These are phyloP conservation scores for Zaprionus gabonicus DNA, from an alignment of 1,140 invertebrate species.

Conservation along the genomic window DNA sequence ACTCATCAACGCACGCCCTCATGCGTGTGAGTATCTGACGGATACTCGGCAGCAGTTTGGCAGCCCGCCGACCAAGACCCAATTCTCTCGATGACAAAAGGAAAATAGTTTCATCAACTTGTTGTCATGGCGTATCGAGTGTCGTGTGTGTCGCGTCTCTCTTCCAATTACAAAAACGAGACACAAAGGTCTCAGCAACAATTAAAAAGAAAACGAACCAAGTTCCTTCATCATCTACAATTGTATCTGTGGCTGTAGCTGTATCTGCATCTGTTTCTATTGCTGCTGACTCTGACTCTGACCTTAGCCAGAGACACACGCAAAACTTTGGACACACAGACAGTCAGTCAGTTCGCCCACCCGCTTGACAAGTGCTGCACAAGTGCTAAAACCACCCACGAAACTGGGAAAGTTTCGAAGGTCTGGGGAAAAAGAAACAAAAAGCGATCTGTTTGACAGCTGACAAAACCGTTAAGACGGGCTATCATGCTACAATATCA, in stretches of 20 bases:
- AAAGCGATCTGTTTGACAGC: slow-evolving; percentile 26
- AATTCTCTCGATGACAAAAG: slow-evolving; percentile 68
- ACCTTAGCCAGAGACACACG: slow-evolving; percentile 31
- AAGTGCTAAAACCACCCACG: slow-evolving; percentile 43
- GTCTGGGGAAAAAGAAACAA: slow-evolving; percentile 27
- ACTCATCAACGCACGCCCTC: slow-evolving; percentile 64
- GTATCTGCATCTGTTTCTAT: neutral
- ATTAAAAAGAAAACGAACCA: slow-evolving; percentile 46
- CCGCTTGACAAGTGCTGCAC: slow-evolving; percentile 35
- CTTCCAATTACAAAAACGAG: slow-evolving; percentile 67
- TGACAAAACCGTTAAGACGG: slow-evolving; percentile 30
- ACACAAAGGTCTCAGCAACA: slow-evolving; percentile 54
- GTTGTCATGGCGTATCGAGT: slow-evolving; percentile 61
- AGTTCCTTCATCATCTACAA: slow-evolving; percentile 20
- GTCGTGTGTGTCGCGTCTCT: slow-evolving; percentile 37
- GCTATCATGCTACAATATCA: slow-evolving; percentile 14
- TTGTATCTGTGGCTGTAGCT: slow-evolving; percentile 4
- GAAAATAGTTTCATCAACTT: slow-evolving; percentile 64
- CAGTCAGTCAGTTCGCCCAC: slow-evolving; percentile 11
- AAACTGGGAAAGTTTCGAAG: slow-evolving; percentile 53
- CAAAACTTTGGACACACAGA: slow-evolving; percentile 31
- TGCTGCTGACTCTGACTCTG: slow-evolving; percentile 9
- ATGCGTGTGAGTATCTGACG: slow-evolving; percentile 55
- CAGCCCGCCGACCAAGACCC: slow-evolving; percentile 70
- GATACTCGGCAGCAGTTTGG: slow-evolving; percentile 28